These are phyloP conservation scores for Muschampia plurimacula DNA, from an alignment of 2,888 invertebrate species.

Conservation along the genomic window DNA sequence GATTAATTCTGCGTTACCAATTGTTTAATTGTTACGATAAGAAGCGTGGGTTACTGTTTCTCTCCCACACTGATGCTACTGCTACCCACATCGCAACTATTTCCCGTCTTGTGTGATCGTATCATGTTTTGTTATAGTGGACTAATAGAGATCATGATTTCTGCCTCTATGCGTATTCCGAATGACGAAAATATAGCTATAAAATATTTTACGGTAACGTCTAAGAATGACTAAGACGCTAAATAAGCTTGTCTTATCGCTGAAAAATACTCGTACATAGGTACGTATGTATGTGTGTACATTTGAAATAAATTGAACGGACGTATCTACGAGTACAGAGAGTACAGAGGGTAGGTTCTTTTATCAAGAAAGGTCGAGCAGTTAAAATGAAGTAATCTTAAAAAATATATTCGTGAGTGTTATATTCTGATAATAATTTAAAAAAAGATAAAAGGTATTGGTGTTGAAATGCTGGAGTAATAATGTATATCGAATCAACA, in stretches of 20 bases:
- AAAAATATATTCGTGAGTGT: neutral
- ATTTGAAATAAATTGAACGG: neutral
- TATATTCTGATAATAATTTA: no score
- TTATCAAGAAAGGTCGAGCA: no score
- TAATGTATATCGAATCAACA: conserved; percentile 61
- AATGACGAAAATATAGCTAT: neutral
- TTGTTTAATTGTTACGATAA: conserved; percentile 44
- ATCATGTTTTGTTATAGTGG: conserved; percentile 1
- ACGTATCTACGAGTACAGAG: neutral
- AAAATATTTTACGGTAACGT: conserved; percentile 9
- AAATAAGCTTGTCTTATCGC: conserved; percentile 14
- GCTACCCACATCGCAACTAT: conserved; percentile 49
- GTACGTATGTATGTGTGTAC: no score
- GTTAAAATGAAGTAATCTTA: neutral
- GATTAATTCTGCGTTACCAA: conserved; percentile 40
- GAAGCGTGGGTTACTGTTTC: conserved; percentile 46
- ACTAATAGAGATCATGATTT: neutral
- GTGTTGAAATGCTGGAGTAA: conserved; percentile 43
- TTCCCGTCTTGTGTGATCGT: conserved; percentile 8
- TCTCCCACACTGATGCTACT: conserved; percentile 51
- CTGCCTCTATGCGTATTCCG: neutral
- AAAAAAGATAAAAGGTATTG: neutral
- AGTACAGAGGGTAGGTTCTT: no score
- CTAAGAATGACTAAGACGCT: conserved; percentile 11
- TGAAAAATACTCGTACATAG: conserved; percentile 9